Conservation (phyloP, 2,888 invertebrate species). For the Macropis europaea region DNA sequence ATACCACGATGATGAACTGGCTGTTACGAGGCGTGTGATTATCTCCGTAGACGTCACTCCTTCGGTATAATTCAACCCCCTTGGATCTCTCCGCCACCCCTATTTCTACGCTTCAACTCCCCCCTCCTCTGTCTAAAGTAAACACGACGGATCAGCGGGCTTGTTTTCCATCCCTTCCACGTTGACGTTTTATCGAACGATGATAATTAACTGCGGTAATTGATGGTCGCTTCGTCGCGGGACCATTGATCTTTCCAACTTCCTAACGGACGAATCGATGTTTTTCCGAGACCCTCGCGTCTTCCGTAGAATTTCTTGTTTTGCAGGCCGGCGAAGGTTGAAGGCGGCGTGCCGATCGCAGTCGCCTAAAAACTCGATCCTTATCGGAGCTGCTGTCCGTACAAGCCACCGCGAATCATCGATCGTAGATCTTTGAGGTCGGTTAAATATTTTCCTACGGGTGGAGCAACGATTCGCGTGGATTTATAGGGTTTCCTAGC, state of each 20-base stretch:
- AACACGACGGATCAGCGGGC: constrained; percentile 18
- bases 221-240: neutral
- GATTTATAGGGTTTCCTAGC: constrained; percentile 41
- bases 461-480: constrained; percentile 2
- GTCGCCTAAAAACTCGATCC: too few relatives aligned
- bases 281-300: neutral
- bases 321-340: too few relatives aligned
- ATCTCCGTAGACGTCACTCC: constrained; percentile 74
- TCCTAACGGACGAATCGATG: neutral
- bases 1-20: constrained; percentile 73
- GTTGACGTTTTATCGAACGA: constrained; percentile 19
- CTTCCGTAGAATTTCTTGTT: constrained; percentile 19
- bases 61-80: constrained; percentile 67
- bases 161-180: constrained; percentile 28
- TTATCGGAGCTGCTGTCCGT: too few relatives aligned
- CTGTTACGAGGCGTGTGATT: constrained; percentile 75
- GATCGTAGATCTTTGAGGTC: neutral
- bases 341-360: too few relatives aligned
- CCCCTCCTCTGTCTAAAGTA: constrained; percentile 19
- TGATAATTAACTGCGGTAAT: constrained; percentile 37
- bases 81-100: constrained; percentile 35
- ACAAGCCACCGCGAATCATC: too few relatives aligned
- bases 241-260: too few relatives aligned
- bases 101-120: neutral
- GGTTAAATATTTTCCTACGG: constrained; percentile 31